These are phyloP conservation scores for Calypte anna DNA, from an alignment of 2,113 vertebrate species.

Conservation along the genomic window DNA sequence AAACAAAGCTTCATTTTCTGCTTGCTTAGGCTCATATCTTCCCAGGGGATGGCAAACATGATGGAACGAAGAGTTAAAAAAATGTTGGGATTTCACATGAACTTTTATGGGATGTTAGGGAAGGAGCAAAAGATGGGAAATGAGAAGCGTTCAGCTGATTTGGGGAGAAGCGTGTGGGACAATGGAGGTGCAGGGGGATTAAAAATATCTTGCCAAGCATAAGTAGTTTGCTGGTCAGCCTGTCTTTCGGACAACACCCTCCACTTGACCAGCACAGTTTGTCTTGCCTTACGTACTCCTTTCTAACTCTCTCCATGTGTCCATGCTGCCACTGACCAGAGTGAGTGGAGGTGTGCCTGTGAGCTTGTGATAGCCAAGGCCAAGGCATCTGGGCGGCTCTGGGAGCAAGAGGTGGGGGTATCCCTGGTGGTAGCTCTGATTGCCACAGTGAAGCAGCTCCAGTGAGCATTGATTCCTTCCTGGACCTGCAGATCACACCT, in stretches of 20 bases:
- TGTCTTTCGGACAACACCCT: not conserved
- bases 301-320: not conserved
- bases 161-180: not conserved
- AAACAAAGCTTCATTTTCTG: not conserved
- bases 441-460: not conserved
- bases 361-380: accelerated
- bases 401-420: not conserved
- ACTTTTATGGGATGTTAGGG: not conserved
- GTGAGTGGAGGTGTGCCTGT: accelerated
- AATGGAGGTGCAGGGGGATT: not conserved
- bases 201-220: not conserved
- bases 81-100: not conserved
- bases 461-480: not conserved
- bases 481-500: not conserved
- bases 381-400: not conserved
- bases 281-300: not conserved
- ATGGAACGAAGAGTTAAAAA: not conserved
- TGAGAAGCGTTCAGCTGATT: not conserved
- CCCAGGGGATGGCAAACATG: not conserved
- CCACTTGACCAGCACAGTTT: not conserved
- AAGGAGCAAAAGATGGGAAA: not conserved
- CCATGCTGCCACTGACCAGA: accelerated
- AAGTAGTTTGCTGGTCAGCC: not conserved
- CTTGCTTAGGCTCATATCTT: not conserved
- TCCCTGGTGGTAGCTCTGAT: not conserved